These are phyloP conservation scores for Parazoanthus swiftii DNA, from an alignment of 92 coral and sea anemone genomes.

Conservation along the genomic window DNA sequence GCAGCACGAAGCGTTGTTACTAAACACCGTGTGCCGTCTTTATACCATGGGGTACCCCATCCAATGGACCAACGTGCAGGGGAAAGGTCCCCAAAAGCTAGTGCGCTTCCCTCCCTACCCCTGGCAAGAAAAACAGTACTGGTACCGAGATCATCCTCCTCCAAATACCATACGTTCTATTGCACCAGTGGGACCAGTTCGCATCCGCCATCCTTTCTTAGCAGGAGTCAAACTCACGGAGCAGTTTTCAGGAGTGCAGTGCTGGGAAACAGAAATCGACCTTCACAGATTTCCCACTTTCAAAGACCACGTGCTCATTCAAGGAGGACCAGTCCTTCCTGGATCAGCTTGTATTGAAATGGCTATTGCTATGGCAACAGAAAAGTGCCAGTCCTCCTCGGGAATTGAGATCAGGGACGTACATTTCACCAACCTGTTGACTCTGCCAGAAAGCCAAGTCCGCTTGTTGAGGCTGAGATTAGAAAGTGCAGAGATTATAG, in stretches of 20 bases:
- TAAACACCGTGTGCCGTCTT: conserved; percentile 69
- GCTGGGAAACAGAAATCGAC: conserved; percentile 88
- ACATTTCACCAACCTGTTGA: conserved; percentile 69
- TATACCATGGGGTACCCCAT: conserved; percentile 69
- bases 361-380: conserved; percentile 84
- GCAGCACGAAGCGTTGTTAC: conserved; percentile 73
- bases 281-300: conserved; percentile 66
- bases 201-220: conserved; percentile 65
- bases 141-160: conserved; percentile 66
- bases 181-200: background rate
- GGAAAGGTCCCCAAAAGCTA: conserved; percentile 51
- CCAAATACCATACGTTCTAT: conserved; percentile 47
- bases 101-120: conserved; percentile 79
- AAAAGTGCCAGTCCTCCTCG: conserved; percentile 47
- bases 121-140: conserved; percentile 74
- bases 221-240: conserved; percentile 54
- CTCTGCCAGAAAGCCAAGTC: conserved; percentile 68
- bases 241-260: conserved; percentile 72
- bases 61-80: conserved; percentile 64
- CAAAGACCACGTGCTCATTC: conserved; percentile 76
- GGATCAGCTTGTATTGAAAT: conserved; percentile 83
- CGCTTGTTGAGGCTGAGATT: conserved; percentile 66
- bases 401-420: conserved; percentile 64
- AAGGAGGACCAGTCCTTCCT: conserved; percentile 82
- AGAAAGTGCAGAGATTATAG: conserved; percentile 24